Evolutionary conservation across 2,888 invertebrate species (phyloP).

Genomic region (Tetragonula carbonaria): DNA sequence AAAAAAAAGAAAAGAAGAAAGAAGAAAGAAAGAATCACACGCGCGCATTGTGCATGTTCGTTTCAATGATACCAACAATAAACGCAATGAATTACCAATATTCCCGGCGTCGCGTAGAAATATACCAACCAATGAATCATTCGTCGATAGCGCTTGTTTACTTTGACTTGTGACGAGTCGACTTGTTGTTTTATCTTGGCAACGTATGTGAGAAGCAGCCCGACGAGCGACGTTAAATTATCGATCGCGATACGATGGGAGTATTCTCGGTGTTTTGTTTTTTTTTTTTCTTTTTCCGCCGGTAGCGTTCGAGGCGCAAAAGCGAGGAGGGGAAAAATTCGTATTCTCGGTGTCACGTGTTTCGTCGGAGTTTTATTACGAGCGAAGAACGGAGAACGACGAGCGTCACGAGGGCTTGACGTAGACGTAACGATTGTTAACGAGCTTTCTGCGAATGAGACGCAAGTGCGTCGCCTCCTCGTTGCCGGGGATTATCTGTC

Average conservation of each 20-base stretch:
- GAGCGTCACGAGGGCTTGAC: constrained; percentile 67
- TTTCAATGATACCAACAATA: too few species aligned
- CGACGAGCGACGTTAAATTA: background rate
- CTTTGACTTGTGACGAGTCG: background rate
- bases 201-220: background rate
- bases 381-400: background rate
- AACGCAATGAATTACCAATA: too few species aligned
- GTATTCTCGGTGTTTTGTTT: constrained; percentile 10
- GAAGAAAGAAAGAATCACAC: too few species aligned
- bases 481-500: constrained; percentile 51
- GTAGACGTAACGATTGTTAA: constrained; percentile 62
- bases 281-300: background rate
- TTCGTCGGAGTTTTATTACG: constrained; percentile 37
- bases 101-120: too few species aligned
- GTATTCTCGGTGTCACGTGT: constrained; percentile 57
- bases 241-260: background rate
- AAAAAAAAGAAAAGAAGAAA: too few species aligned
- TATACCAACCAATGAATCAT: background rate
- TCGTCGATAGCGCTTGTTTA: background rate
- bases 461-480: constrained; percentile 31
- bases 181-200: background rate
- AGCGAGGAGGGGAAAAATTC: constrained; percentile 20
- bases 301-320: constrained; percentile 9
- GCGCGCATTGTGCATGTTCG: too few species aligned
- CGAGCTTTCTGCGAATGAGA: constrained; percentile 59